Base-by-base conservation (phyloP, 1,140 invertebrate species). In the Drosophila santomea region DNA sequence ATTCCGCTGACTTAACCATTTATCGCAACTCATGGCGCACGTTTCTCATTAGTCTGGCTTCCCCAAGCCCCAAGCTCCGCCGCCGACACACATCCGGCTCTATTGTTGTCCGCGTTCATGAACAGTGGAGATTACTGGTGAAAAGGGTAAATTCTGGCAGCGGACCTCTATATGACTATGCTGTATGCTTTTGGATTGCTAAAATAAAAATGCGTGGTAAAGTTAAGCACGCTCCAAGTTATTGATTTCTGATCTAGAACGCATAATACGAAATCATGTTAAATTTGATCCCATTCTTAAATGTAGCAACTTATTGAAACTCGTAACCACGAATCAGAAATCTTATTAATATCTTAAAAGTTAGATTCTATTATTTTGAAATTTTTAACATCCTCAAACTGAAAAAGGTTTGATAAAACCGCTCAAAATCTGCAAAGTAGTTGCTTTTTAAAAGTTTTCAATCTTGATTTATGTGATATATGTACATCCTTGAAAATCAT, bases 21-120 rank as follows among this genome's bases (percentile, higher is more conserved):
- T 89, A 89, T 67, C 68, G 83, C 78, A 89, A 74, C 58, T 88
- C 83, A 80, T 80, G 76, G 62, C 67, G 69, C 84, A 89, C 69
- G 80, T 90, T 89, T 90, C 84, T 89, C 84, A 89, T 88, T 88
- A 88, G 79, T 74, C 23, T 54, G 48, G 35, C 39, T 23, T 55
- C 52, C 50, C 25, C 17, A 17, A 17, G 17, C 17, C 25, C 20
- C 20, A 20, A 2, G 2, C 20, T 20, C 20, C 12, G 11, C 20
- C 7, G 7, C n/a, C 15, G 0, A 39, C 38, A 10, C 12, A 43
- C 28, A 52, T 44, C 54, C 47, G 39, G 23, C 35, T 52, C 35
- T 20, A 63, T 57, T 63, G 50, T 63, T 43, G 38, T 54, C 17
- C 38, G 38, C 50, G 61, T 66, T 50, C 20, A 12, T 15, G 41